phyloP scores from a whole-genome alignment of 2,888 invertebrate genomes.

The Netelia melanura region DNA sequence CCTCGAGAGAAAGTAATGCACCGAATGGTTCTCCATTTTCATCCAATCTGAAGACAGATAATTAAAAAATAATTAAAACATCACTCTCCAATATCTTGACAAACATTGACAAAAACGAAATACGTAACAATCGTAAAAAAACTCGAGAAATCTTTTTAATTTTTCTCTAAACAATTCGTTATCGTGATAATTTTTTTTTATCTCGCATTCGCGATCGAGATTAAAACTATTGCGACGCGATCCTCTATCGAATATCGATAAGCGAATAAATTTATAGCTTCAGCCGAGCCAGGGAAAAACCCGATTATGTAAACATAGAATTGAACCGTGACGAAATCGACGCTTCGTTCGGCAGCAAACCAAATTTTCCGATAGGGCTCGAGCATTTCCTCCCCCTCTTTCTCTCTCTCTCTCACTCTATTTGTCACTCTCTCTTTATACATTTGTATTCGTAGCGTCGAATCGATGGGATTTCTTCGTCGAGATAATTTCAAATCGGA shows the following conservation, averaged over 20 bases:
- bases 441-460: background rate
- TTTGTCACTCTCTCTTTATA: background rate
- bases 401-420: background rate
- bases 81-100: background rate
- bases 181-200: background rate
- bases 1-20: conserved; percentile 71
- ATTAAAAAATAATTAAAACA: background rate
- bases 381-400: background rate
- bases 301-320: conserved; percentile 12
- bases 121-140: too few species aligned
- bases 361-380: conserved; percentile 13
- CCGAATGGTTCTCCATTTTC: conserved; percentile 74
- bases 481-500: conserved; percentile 46
- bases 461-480: conserved; percentile 41
- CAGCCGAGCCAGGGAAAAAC: background rate
- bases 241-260: background rate
- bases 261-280: background rate
- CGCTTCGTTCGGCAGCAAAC: conserved; percentile 3
- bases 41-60: conserved; percentile 73
- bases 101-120: too few species aligned
- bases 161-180: background rate
- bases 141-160: background rate
- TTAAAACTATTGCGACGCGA: background rate
- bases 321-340: conserved; percentile 20
- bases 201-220: background rate